phyloP scores from a whole-genome alignment of 2,888 invertebrate species.

The Cenopis cana region DNA sequence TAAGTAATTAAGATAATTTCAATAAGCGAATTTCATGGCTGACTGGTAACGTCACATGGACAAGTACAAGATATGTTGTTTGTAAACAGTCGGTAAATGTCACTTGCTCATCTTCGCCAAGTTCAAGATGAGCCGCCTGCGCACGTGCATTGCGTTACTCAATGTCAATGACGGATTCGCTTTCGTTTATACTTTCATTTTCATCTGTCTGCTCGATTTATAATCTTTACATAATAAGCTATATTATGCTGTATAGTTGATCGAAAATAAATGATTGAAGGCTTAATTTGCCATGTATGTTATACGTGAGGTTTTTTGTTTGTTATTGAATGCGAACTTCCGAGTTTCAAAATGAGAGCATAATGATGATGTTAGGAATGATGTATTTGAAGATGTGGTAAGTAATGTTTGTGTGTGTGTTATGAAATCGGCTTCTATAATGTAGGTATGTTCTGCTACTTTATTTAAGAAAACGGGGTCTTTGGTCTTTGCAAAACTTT shows the following conservation, averaged over 20 bases:
- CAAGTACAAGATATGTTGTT: slow-evolving; percentile 47
- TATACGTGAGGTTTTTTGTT: slow-evolving; percentile 16
- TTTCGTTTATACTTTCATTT: slow-evolving; percentile 60
- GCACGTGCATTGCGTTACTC: slow-evolving; percentile 55
- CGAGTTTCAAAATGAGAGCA: slow-evolving; percentile 15
- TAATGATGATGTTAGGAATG: background rate
- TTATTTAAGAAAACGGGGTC: background rate
- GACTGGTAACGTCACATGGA: background rate
- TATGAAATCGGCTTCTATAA: background rate
- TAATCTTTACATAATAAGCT: slow-evolving; percentile 25
- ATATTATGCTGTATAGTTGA: slow-evolving; percentile 21
- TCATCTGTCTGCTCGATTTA: slow-evolving; percentile 26
- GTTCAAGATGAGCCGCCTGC: slow-evolving; percentile 74
- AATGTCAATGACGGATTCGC: slow-evolving; percentile 69
- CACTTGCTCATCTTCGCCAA: slow-evolving; percentile 65
- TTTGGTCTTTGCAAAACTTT: background rate
- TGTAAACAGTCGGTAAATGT: slow-evolving; percentile 60
- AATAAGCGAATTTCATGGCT: background rate
- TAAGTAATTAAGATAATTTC: background rate
- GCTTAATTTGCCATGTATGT: slow-evolving; percentile 36
- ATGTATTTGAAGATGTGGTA: background rate
- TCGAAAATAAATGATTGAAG: slow-evolving; percentile 30
- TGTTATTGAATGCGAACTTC: slow-evolving; percentile 15
- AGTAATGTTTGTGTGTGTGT: background rate
- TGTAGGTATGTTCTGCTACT: background rate